Evolutionary conservation across 2,113 vertebrate genomes (phyloP).

Genomic region (Sterrhoptilus dennistouni): DNA sequence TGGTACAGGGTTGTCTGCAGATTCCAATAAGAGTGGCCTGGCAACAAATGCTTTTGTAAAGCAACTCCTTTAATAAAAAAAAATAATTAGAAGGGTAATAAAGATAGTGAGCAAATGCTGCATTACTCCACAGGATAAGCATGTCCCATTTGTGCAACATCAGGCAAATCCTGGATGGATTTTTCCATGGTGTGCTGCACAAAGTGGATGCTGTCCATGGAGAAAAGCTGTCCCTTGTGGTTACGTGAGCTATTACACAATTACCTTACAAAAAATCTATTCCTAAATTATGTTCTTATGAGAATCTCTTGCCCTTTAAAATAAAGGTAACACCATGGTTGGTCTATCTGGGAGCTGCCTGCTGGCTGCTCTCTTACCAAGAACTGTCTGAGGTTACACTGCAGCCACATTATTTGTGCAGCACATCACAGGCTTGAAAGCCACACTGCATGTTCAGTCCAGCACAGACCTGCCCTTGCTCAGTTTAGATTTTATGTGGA

Average conservation of each 20-base stretch:
- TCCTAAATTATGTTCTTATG: background rate
- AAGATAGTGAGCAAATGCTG: background rate
- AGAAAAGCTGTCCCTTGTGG: background rate
- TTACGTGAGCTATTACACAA: background rate
- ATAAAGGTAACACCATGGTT: background rate
- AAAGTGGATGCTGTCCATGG: too few relatives aligned
- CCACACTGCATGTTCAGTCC: fast-evolving
- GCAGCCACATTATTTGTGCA: background rate
- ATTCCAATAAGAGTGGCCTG: background rate
- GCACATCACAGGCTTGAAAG: too few relatives aligned
- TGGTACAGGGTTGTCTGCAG: fast-evolving
- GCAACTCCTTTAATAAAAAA: background rate
- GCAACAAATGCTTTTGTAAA: background rate
- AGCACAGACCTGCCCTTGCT: background rate
- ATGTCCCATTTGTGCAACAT: background rate
- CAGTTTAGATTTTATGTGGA: fast-evolving
- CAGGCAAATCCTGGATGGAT: background rate
- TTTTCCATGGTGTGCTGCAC: background rate
- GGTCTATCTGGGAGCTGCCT: background rate
- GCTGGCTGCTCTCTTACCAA: too few relatives aligned
- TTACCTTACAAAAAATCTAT: background rate
- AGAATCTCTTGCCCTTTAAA: background rate
- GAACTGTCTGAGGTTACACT: background rate
- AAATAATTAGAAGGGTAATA: background rate
- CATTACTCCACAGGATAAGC: background rate